These are phyloP conservation scores for Dromiciops gliroides DNA, from an alignment of 2,113 vertebrate species.

Conservation along the genomic window DNA sequence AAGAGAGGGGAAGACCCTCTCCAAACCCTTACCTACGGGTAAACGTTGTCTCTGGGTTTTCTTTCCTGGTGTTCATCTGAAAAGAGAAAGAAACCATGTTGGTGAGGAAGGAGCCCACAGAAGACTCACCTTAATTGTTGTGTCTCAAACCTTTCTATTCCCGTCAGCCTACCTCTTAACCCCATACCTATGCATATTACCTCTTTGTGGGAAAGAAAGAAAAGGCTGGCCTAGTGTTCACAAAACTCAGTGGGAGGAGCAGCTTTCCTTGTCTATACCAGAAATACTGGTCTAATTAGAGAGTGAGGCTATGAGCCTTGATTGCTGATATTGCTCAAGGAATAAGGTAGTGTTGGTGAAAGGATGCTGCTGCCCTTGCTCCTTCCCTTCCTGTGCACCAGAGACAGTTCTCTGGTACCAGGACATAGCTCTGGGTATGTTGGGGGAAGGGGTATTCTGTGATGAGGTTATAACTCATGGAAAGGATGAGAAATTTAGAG, in stretches of 20 bases:
- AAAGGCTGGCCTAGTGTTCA: neutral
- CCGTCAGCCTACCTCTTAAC: neutral
- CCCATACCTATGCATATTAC: neutral
- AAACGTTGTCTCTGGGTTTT: constrained; percentile 79
- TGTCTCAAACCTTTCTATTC: neutral
- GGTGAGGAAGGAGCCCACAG: neutral
- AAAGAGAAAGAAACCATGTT: constrained; percentile 65
- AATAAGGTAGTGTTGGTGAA: neutral
- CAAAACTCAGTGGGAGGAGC: neutral
- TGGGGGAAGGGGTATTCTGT: neutral
- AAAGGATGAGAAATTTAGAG: neutral
- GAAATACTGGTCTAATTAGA: neutral
- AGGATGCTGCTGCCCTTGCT: neutral
- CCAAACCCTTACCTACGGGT: constrained; percentile 69
- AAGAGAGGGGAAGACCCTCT: neutral
- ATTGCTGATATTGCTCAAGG: neutral
- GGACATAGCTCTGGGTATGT: neutral
- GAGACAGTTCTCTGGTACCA: neutral
- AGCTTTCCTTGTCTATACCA: neutral
- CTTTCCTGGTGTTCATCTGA: constrained; percentile 79
- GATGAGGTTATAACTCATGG: neutral
- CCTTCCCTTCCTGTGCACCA: neutral
- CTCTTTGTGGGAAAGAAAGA: neutral
- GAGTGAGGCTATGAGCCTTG: neutral
- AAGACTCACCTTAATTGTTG: no score